Conservation (phyloP, 2,113 vertebrate genomes). For the Saccopteryx bilineata region DNA sequence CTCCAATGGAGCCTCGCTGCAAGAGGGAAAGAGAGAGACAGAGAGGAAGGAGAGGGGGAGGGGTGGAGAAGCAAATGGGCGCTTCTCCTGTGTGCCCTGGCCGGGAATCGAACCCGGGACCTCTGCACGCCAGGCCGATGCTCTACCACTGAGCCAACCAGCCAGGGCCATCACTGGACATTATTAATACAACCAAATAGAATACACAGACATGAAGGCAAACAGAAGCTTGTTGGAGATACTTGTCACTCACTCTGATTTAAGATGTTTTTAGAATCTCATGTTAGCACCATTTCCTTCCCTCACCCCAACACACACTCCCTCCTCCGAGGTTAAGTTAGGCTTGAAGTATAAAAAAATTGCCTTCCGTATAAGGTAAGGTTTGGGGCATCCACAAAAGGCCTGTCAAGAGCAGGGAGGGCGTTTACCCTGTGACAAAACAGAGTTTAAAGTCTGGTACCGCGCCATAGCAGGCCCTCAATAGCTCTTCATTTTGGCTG, state of each 20-base stretch:
- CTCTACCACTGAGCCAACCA: too few relatives aligned
- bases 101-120: too few relatives aligned
- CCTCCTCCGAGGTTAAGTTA: background rate
- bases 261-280: background rate
- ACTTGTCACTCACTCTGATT: background rate
- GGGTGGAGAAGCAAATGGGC: too few relatives aligned
- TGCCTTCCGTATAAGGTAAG: background rate
- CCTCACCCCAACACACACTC: background rate
- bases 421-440: background rate
- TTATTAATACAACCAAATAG: background rate
- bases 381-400: background rate
- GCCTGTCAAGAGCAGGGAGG: background rate
- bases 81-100: too few relatives aligned
- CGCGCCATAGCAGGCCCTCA: background rate
- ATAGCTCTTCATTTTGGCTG: fast-evolving
- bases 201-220: background rate
- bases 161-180: background rate
- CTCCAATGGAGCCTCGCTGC: too few relatives aligned
- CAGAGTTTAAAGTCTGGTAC: background rate
- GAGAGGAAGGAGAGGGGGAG: too few relatives aligned
- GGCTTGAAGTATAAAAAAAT: background rate
- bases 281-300: background rate
- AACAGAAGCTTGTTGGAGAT: background rate
- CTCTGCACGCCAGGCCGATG: too few relatives aligned
- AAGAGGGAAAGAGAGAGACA: too few relatives aligned